Conservation (phyloP, 2,113 vertebrate genomes). For the Callithrix jacchus region DNA sequence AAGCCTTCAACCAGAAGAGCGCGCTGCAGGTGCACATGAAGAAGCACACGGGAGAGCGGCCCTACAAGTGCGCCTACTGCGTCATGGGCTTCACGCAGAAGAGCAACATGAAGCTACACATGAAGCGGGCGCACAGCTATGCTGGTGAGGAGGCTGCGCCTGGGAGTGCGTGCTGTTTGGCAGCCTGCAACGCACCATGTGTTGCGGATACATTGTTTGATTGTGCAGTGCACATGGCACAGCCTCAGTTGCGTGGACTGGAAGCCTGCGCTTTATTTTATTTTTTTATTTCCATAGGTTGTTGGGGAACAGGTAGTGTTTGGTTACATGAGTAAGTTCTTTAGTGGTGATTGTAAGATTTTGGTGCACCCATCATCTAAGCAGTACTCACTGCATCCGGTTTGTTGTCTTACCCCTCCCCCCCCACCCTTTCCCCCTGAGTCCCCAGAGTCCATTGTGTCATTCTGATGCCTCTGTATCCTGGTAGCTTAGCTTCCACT, state of each 20-base stretch:
- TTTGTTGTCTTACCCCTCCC: too few relatives aligned
- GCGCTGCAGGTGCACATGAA: constrained; percentile 98
- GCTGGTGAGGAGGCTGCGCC: constrained; percentile 75
- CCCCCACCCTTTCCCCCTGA: too few relatives aligned
- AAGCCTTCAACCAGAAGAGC: constrained; percentile 99
- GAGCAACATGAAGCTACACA: constrained; percentile 99
- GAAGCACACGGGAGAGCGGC: constrained; percentile 98
- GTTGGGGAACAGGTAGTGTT: too few relatives aligned
- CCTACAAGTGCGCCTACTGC: constrained; percentile 95
- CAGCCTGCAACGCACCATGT: fast-evolving
- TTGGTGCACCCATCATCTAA: too few relatives aligned
- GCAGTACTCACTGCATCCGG: too few relatives aligned
- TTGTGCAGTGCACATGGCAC: fast-evolving
- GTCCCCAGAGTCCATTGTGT: too few relatives aligned
- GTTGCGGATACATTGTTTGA: neutral
- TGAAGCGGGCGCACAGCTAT: constrained; percentile 95
- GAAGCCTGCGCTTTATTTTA: neutral
- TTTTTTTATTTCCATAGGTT: too few relatives aligned
- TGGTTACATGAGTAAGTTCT: too few relatives aligned
- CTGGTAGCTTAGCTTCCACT: too few relatives aligned
- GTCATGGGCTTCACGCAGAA: constrained; percentile 97
- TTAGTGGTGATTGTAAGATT: too few relatives aligned
- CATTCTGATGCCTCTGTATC: too few relatives aligned
- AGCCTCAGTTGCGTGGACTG: neutral
- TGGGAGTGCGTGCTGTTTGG: fast-evolving